Evolutionary conservation across 2,888 invertebrate genomes (phyloP), one percentile per base, ranked within the genome.

Genomic region (Melanotus villosus): DNA sequence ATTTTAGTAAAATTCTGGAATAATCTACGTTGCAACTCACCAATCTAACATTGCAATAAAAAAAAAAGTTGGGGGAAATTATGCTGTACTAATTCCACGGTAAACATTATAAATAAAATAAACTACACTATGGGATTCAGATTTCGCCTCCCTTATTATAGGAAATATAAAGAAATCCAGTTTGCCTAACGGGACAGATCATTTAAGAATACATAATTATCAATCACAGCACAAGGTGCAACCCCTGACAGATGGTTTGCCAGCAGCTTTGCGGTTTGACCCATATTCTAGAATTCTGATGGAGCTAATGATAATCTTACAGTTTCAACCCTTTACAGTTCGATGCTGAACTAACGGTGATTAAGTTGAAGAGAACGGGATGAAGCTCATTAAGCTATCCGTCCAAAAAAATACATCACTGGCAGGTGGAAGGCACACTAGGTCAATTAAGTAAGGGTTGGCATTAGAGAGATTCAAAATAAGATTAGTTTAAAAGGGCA

Each of bases 291-390:
- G 18, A 36, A 47, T 23, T n/a, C 32, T 19, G 57, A 65, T 47
- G 38, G 19, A 30, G 30, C 32, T 63, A 58, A 65, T 52, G 62
- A 63, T 64, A 59, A 60, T 66, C 16, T 57, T 50, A 34, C 21
- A 38, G 38, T 38, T 50, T 56, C 43, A 68, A 68, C 68, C 68
- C 68, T 68, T 68, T 68, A 59, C 54, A 58, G 21, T 30, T 36
- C 21, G 4, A 32, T 9, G 26, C 14, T 45, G 21, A 60, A n/a
- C 34, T 60, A 60, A 60, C 59, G 43, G 36, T 30, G 50, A 14
- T 60, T 36, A 54, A 47, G 10, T 23, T 45, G 10, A 18, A 9
- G 9, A 45, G 43, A n/a, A 18, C 23, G 14, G 65, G 50, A 65
- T 26, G 58, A 32, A 7, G 36, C 47, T 65, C 41, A 41, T 66